phyloP scores from a whole-genome alignment of 2,888 invertebrate genomes.

The Dioctria rufipes region DNA sequence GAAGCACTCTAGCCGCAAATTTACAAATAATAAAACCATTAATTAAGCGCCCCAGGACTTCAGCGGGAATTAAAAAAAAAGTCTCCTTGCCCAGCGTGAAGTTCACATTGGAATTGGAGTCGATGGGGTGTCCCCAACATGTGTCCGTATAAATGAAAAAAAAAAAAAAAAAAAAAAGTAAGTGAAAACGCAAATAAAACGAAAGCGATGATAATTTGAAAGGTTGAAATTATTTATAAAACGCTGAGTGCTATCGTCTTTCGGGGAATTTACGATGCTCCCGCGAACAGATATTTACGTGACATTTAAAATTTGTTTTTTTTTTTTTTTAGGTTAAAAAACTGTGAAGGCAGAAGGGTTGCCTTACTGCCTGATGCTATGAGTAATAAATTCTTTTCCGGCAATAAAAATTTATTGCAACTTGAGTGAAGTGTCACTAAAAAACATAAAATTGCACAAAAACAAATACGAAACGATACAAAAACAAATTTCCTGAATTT shows the following conservation, averaged over 20 bases:
- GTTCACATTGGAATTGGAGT: slow-evolving; percentile 49
- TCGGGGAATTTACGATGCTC: slow-evolving; percentile 32
- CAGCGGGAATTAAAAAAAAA: slow-evolving; percentile 44
- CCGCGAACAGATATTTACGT: slow-evolving; percentile 40
- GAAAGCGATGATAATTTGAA: slow-evolving; percentile 50
- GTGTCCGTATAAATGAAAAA: slow-evolving; percentile 33
- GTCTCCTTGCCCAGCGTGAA: slow-evolving; percentile 44
- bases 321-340: neutral
- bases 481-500: neutral
- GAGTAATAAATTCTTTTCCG: slow-evolving; percentile 44
- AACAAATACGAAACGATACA: neutral
- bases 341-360: slow-evolving; percentile 28
- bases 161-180: neutral
- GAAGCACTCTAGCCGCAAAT: slow-evolving; percentile 49
- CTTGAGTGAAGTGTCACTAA: slow-evolving; percentile 32
- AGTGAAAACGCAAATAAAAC: slow-evolving; percentile 51
- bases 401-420: slow-evolving; percentile 47
- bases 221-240: slow-evolving; percentile 50
- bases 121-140: slow-evolving; percentile 41
- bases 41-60: slow-evolving; percentile 52
- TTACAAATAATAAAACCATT: slow-evolving; percentile 54
- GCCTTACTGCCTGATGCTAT: neutral
- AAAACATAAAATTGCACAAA: slow-evolving; percentile 34
- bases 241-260: slow-evolving; percentile 40
- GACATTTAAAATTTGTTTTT: slow-evolving; percentile 31